Percentiles rank a stretch among this genome's conserved stretches.
phyloP scores from a whole-genome alignment of 2,113 vertebrate genomes.

The Chaenogobius annularis region DNA sequence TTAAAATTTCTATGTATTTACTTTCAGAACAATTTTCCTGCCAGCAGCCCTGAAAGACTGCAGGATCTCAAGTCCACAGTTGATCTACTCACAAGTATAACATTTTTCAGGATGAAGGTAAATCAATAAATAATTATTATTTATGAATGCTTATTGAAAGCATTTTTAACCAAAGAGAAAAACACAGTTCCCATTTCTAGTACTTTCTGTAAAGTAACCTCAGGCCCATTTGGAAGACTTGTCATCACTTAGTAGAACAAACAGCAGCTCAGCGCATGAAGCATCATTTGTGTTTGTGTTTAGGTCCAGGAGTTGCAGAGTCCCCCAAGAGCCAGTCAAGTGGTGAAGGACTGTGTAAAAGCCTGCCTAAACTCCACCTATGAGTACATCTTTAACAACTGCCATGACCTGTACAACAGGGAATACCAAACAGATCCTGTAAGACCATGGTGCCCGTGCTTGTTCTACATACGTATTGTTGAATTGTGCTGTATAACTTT shows the following conservation, averaged over 20 bases:
- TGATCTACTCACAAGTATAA: conserved; percentile 97
- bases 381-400: conserved; percentile 98
- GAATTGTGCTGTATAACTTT: neutral
- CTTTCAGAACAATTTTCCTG: conserved; percentile 94
- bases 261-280: conserved; percentile 21
- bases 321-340: conserved; percentile 92
- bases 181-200: conserved; percentile 12
- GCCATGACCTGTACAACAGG: conserved; percentile 92
- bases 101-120: conserved; percentile 99
- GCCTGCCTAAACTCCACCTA: conserved; percentile 97
- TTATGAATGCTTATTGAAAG: neutral
- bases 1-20: conserved; percentile 15
- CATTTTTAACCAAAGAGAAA: neutral
- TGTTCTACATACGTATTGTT: neutral
- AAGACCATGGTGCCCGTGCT: conserved; percentile 43
- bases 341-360: conserved; percentile 97
- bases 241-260: conserved; percentile 49
- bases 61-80: conserved; percentile 98
- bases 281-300: conserved; percentile 23
- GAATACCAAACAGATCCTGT: conserved; percentile 96
- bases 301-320: conserved; percentile 97
- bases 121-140: conserved; percentile 9
- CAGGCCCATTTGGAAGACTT: conserved; percentile 26
- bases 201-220: conserved; percentile 29
- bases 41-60: conserved; percentile 93